Evolutionary conservation across 2,797 vertebrate species (phyloP).

Genomic region (Myotis myotis): DNA sequence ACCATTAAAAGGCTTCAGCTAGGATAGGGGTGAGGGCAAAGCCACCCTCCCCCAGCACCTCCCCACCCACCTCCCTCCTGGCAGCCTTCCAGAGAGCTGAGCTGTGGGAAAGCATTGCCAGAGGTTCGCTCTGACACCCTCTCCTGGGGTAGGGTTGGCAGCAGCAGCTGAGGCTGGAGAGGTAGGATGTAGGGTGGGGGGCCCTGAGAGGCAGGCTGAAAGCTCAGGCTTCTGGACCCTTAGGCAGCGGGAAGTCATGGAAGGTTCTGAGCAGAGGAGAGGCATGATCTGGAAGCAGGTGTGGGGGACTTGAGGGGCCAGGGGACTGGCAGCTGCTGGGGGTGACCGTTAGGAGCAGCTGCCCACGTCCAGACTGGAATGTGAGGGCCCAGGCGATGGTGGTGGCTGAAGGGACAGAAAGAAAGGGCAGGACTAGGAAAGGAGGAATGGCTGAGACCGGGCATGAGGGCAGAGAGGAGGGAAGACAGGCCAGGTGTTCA

Average conservation of each 20-base stretch:
- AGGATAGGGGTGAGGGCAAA: not conserved
- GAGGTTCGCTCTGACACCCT: not conserved
- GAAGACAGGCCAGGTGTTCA: not conserved
- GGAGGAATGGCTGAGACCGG: not conserved
- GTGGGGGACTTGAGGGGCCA: not conserved
- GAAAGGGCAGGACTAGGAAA: not conserved
- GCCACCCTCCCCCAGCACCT: not conserved
- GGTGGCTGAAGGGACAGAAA: not conserved
- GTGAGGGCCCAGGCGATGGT: not conserved
- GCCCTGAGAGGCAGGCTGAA: not conserved
- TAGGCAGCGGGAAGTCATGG: not conserved
- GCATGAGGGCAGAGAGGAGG: not conserved
- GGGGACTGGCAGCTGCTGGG: not conserved
- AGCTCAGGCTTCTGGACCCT: not conserved
- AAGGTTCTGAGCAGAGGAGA: not conserved
- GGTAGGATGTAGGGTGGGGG: not conserved
- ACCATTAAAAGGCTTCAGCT: not conserved
- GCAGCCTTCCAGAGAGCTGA: not conserved
- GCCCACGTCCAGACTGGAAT: not conserved
- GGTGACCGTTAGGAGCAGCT: not conserved
- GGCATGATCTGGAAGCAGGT: not conserved
- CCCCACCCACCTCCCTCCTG: not conserved
- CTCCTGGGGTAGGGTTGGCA: not conserved
- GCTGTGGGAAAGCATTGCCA: not conserved
- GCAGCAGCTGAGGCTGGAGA: not conserved